These are phyloP conservation scores for Lacerta bilineata DNA, from an alignment of 2,797 vertebrate species.

Conservation along the genomic window DNA sequence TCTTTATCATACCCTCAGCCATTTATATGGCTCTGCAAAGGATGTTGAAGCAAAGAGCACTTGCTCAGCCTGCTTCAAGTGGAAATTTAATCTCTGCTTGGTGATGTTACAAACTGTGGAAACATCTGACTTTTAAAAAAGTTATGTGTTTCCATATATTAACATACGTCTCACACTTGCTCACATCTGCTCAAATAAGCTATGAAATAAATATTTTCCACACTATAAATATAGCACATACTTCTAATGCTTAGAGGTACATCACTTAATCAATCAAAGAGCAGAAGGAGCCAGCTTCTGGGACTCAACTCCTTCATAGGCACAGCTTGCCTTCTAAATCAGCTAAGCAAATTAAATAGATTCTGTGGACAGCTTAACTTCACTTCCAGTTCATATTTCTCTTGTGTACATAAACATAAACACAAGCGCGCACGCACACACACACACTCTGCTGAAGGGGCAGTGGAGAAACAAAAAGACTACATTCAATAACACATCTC, in stretches of 20 bases:
- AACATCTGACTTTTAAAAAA: conserved; percentile 71
- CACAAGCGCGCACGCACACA: not conserved
- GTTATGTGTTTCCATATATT: conserved; percentile 68
- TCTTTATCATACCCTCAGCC: conserved; percentile 30
- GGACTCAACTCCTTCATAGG: conserved; percentile 57
- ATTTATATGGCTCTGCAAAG: conserved; percentile 54
- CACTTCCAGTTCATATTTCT: conserved; percentile 41
- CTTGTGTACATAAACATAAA: not conserved
- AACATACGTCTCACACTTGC: conserved; percentile 70
- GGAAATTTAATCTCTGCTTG: conserved; percentile 70
- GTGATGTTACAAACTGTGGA: conserved; percentile 72
- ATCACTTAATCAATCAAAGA: conserved; percentile 71
- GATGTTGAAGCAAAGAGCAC: conserved; percentile 58
- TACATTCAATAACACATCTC: not conserved
- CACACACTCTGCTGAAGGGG: not conserved
- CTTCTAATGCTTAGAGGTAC: conserved; percentile 60
- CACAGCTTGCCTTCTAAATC: conserved; percentile 50
- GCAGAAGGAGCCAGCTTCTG: conserved; percentile 52
- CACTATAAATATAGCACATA: conserved; percentile 74
- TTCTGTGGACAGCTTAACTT: conserved; percentile 41
- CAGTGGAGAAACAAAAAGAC: not conserved
- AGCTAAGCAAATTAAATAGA: conserved; percentile 61
- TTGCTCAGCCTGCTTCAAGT: conserved; percentile 39
- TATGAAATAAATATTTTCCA: conserved; percentile 76
- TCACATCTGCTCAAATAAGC: conserved; percentile 74